Evolutionary conservation across 1,140 invertebrate genomes (phyloP), one percentile per base, ranked within the genome.

Genomic region (Drosophila lowei): DNA sequence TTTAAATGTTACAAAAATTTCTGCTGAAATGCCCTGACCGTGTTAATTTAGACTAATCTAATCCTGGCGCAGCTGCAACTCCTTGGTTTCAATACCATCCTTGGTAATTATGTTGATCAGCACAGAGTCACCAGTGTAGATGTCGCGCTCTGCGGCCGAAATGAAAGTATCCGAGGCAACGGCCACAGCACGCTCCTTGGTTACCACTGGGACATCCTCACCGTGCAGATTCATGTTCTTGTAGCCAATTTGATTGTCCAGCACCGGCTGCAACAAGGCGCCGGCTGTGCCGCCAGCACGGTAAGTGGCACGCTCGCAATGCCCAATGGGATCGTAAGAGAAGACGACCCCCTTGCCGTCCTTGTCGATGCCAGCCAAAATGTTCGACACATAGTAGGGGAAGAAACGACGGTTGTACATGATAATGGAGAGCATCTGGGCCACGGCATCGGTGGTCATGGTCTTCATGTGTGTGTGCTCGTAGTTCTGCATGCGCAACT

Each of bases 341-440:
- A 96, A 99, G 2, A 99, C 95, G 83, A 95, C 96, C 2, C 98
- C 98, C 90, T 97, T 96, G n/a, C 98, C 98, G 84, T 96, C 93
- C 79, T 93, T 93, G 91, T 97, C 96, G 15, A 97, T 90, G 0
- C 99, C 99, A 72, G 97, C 98, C 54, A 99, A 92, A 30, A 99
- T 95, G 91, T 99, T 99, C 30, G 96, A 96, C 8, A 99, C 96
- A 91, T 99, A 99, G 91, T 99, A 99, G 0, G 99, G 99, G 92
- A 99, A 99, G 91, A 99, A 99, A 67, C 99, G 94, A 78, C 98
- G 97, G 84, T 98, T 96, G 91, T 99, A 99, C 62, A 99, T 92
- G 93, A 99, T 96, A 6, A 96, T 98, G 0, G 98, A 98, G 1
- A 99, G 91, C 95, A 99, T 96, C 92, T 99, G 98, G 13, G 98